Evolutionary conservation across 2,888 invertebrate species (phyloP).

Genomic region (Chaetogeoica ovagalla): DNA sequence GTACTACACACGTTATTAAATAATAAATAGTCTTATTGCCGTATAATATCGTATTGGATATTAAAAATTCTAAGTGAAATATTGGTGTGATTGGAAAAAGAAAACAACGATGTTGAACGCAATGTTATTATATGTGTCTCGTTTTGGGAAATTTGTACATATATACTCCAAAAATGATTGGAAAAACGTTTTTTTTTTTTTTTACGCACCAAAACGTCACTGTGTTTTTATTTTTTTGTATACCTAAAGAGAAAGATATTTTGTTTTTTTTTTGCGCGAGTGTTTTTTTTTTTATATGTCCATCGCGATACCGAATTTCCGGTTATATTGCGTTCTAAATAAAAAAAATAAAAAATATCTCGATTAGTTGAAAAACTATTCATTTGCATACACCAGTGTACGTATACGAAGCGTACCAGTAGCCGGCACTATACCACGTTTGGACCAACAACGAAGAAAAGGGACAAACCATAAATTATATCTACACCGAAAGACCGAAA

Average conservation of each 20-base stretch:
- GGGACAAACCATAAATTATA: conserved; percentile 42
- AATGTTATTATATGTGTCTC: too few relatives aligned
- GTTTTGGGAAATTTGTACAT: too few relatives aligned
- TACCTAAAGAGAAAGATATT: not conserved
- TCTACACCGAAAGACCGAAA: conserved; percentile 42
- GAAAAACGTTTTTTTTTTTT: too few relatives aligned
- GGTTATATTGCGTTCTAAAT: conserved; percentile 33
- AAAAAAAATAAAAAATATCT: conserved; percentile 10
- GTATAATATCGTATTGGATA: not conserved
- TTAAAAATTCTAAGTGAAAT: not conserved
- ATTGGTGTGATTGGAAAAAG: too few relatives aligned
- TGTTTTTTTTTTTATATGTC: not conserved
- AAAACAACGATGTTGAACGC: too few relatives aligned
- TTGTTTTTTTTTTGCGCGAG: not conserved
- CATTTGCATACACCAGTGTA: not conserved
- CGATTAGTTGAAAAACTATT: conserved; percentile 18
- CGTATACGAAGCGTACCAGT: conserved; percentile 1
- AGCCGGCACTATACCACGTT: not conserved
- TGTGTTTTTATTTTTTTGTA: not conserved
- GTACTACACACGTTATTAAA: not conserved
- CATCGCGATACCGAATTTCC: conserved; percentile 7
- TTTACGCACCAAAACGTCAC: not conserved
- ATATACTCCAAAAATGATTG: too few relatives aligned
- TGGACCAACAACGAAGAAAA: conserved; percentile 29
- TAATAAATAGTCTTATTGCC: not conserved